Percentiles rank a stretch among this genome's conserved stretches.
Evolutionary conservation across 2,888 invertebrate species (phyloP).

Genomic region (Unio pictorum): DNA sequence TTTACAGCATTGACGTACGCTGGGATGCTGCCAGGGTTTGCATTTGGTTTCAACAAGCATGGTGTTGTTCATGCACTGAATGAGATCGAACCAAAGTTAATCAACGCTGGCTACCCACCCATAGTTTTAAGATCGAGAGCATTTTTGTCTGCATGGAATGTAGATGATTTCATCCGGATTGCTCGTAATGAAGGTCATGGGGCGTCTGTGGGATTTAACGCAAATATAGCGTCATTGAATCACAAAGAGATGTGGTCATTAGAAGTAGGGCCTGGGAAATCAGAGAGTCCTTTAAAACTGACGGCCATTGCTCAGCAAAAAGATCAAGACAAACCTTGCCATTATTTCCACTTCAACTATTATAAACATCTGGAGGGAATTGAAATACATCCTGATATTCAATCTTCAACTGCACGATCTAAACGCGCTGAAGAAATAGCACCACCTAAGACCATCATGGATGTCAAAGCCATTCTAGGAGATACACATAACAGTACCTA

Average conservation of each 20-base stretch:
- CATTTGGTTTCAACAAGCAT: slow-evolving; percentile 14
- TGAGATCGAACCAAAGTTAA: not conserved
- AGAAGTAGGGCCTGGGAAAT: slow-evolving; percentile 2
- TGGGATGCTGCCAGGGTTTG: slow-evolving; percentile 13
- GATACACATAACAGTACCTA: no score
- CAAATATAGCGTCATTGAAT: slow-evolving; percentile 1
- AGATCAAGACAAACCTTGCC: not conserved
- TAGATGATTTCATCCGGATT: not conserved
- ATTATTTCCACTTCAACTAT: slow-evolving; percentile 1
- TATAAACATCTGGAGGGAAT: not conserved
- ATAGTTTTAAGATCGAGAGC: not conserved
- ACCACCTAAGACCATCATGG: no score
- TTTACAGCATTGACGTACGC: slow-evolving; percentile 37
- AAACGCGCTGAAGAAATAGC: no score
- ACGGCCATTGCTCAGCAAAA: not conserved
- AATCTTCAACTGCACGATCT: no score
- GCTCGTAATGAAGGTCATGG: not conserved
- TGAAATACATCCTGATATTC: not conserved
- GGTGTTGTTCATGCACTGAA: slow-evolving; percentile 1
- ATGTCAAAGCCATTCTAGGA: no score
- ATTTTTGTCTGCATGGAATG: slow-evolving; percentile 1
- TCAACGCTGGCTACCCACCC: not conserved
- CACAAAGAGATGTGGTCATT: slow-evolving; percentile 4
- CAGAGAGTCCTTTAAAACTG: not conserved
- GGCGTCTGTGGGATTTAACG: not conserved